Conservation (phyloP, 2,888 invertebrate genomes). For the Ptilodon capucinus region DNA sequence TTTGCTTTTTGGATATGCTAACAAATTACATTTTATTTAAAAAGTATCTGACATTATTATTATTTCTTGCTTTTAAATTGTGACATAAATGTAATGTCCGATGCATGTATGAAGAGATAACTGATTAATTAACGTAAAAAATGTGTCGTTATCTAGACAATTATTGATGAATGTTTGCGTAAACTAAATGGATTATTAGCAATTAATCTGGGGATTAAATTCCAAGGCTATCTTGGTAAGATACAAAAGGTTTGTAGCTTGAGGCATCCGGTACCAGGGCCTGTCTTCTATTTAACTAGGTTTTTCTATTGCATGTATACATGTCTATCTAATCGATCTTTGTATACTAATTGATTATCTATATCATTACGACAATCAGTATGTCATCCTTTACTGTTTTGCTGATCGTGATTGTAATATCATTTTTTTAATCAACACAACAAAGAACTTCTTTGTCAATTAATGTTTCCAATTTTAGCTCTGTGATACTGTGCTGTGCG, state of each 20-base stretch:
- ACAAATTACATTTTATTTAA: background rate
- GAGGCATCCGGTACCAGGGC: background rate
- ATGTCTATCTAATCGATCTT: background rate
- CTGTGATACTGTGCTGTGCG: background rate
- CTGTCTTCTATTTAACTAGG: background rate
- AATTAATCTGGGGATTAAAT: slow-evolving; percentile 41
- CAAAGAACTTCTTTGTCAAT: background rate
- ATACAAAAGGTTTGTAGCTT: slow-evolving; percentile 9
- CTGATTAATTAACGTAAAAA: slow-evolving; percentile 5
- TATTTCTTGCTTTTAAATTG: background rate
- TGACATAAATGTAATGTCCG: slow-evolving; percentile 1
- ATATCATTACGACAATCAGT: background rate
- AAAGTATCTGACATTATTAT: background rate
- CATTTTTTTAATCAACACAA: background rate
- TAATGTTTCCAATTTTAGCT: background rate
- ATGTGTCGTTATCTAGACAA: slow-evolving; percentile 22
- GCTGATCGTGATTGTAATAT: background rate
- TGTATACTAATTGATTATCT: background rate
- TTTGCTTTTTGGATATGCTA: background rate
- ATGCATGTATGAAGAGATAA: slow-evolving; percentile 4
- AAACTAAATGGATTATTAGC: slow-evolving; percentile 42
- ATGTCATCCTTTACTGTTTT: background rate
- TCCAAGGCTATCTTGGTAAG: slow-evolving; percentile 35
- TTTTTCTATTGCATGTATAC: background rate
- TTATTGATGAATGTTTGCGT: slow-evolving; percentile 34